phyloP scores from a whole-genome alignment of 2,113 vertebrate genomes.

The Pseudopodoces humilis region DNA sequence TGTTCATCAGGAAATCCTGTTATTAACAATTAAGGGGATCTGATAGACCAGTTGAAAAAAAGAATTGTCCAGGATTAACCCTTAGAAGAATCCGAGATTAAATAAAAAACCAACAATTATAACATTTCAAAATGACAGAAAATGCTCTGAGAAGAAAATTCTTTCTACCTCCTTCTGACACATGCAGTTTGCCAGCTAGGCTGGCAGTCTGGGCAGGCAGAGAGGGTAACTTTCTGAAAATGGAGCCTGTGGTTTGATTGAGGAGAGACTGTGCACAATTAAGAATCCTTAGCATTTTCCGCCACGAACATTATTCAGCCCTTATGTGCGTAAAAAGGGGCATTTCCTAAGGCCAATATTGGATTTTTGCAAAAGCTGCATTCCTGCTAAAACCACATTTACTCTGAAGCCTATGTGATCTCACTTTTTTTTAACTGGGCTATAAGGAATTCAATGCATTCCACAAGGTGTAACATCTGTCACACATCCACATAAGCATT shows the following conservation, averaged over 20 bases:
- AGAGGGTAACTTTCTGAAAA: neutral
- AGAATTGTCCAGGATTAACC: neutral
- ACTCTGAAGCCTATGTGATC: neutral
- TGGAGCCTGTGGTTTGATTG: neutral
- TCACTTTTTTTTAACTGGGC: conserved; percentile 42
- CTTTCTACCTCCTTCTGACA: neutral
- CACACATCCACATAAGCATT: conserved; percentile 11
- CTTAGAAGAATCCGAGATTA: neutral
- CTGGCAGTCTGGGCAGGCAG: neutral
- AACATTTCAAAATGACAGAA: neutral
- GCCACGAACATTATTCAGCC: neutral
- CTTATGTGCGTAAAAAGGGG: neutral
- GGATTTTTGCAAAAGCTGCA: conserved; percentile 11
- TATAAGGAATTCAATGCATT: conserved; percentile 40
- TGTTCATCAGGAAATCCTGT: neutral
- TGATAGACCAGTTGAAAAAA: neutral
- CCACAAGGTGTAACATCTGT: conserved; percentile 23
- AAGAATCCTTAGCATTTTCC: neutral
- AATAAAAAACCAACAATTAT: neutral
- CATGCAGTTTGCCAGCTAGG: neutral
- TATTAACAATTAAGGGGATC: neutral
- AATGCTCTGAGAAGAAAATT: neutral
- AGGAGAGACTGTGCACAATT: neutral
- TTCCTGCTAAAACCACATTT: conserved; percentile 1
- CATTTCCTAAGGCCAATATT: conserved; percentile 11